Evolutionary conservation across 2,888 invertebrate species (phyloP).

Genomic region (Drosophila testacea): DNA sequence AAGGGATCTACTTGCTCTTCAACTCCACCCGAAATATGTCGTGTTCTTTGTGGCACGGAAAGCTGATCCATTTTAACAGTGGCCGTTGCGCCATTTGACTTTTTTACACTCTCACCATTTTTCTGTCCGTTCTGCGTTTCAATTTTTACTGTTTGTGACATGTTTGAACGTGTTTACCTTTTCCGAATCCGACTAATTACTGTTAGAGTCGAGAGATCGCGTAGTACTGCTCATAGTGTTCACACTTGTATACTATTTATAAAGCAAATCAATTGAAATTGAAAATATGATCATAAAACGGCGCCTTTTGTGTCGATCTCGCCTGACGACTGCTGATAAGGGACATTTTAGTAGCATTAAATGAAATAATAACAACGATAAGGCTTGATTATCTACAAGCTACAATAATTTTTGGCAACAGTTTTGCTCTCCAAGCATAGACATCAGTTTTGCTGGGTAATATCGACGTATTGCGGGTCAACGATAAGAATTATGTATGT

Average conservation of each 20-base stretch:
- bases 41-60: neutral
- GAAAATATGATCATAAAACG: constrained; percentile 56
- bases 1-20: constrained; percentile 85
- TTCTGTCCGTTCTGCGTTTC: constrained; percentile 43
- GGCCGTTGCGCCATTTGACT: constrained; percentile 6
- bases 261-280: constrained; percentile 38
- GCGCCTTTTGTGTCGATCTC: constrained; percentile 54
- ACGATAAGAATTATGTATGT: constrained; percentile 5
- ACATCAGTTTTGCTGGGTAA: neutral
- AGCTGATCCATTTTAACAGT: constrained; percentile 21
- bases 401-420: constrained; percentile 32
- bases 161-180: constrained; percentile 19
- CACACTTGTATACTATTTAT: constrained; percentile 47
- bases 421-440: neutral
- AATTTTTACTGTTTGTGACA: constrained; percentile 52
- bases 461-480: constrained; percentile 1
- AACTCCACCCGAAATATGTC: constrained; percentile 35
- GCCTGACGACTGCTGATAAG: constrained; percentile 65
- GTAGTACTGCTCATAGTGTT: constrained; percentile 46
- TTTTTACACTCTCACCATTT: constrained; percentile 13
- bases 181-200: constrained; percentile 17
- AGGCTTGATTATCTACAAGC: constrained; percentile 12
- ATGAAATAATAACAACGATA: constrained; percentile 37
- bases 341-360: constrained; percentile 14
- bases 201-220: constrained; percentile 23